These are phyloP conservation scores for Onychorhynchus coronatus DNA, from an alignment of 2,113 vertebrate genomes.

Conservation along the genomic window DNA sequence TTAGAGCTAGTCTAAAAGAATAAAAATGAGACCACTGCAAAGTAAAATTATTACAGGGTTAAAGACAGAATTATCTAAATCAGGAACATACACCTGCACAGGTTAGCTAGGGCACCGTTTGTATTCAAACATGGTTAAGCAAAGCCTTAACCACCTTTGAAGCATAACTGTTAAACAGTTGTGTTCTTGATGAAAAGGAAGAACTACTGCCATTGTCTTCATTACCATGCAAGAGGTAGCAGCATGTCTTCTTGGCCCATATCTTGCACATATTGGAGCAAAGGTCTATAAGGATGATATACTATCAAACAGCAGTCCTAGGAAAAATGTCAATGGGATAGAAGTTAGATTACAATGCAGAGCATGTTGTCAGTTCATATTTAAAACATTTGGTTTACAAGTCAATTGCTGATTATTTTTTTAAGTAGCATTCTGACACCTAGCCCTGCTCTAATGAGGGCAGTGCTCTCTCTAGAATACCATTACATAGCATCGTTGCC, in stretches of 20 bases:
- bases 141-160: neutral
- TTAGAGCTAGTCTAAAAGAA: neutral
- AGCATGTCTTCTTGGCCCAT: constrained; percentile 99
- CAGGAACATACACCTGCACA: neutral
- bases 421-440: constrained; percentile 38
- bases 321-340: constrained; percentile 61
- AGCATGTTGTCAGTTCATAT: constrained; percentile 30
- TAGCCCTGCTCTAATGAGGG: constrained; percentile 63
- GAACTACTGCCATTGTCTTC: constrained; percentile 37
- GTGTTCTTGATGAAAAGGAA: constrained; percentile 10
- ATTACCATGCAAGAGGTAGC: constrained; percentile 95
- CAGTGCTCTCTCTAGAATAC: constrained; percentile 72
- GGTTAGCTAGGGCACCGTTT: neutral
- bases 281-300: constrained; percentile 97
- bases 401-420: constrained; percentile 19
- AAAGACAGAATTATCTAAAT: neutral
- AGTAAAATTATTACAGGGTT: neutral
- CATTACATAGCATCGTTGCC: constrained; percentile 65
- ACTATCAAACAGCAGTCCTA: constrained; percentile 99
- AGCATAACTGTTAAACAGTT: neutral
- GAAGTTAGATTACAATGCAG: constrained; percentile 63
- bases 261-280: constrained; percentile 98
- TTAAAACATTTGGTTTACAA: constrained; percentile 44
- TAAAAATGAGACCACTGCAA: neutral
- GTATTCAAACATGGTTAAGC: neutral